Evolutionary conservation across 2,113 vertebrate genomes (phyloP).

Genomic region (Tragelaphus strepsiceros): DNA sequence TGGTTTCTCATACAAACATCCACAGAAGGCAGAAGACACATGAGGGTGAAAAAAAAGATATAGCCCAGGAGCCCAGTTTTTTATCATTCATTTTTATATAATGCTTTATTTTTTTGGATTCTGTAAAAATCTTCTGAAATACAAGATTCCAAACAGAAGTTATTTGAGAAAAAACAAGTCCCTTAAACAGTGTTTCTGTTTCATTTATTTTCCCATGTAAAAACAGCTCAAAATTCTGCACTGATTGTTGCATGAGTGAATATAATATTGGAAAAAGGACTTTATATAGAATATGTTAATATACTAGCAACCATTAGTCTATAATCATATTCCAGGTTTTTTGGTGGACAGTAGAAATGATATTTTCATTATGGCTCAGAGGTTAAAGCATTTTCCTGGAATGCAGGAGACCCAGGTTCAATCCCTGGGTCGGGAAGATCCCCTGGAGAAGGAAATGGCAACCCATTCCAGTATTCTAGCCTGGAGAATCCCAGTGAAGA

Average conservation of each 20-base stretch:
- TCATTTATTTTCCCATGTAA: background rate
- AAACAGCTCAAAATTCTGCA: background rate
- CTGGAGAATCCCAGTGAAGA: too few species aligned
- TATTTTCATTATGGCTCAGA: background rate
- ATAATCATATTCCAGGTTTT: background rate
- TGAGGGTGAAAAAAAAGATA: background rate
- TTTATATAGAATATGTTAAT: background rate
- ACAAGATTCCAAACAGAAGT: background rate
- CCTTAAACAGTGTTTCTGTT: background rate
- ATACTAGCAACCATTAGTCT: background rate
- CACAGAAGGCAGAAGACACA: background rate
- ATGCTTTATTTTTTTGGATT: background rate
- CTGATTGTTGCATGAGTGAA: background rate
- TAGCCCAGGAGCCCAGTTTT: background rate
- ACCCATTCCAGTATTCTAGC: too few species aligned
- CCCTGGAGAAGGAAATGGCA: too few species aligned
- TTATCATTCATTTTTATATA: background rate
- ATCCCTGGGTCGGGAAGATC: too few species aligned
- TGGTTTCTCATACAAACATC: background rate
- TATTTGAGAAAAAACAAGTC: background rate
- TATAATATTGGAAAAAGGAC: background rate
- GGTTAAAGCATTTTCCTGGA: too few species aligned
- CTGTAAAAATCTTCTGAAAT: background rate
- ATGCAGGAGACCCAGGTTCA: too few species aligned
- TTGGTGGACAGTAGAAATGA: background rate